phyloP scores from a whole-genome alignment of 2,113 vertebrate genomes.

The Andinoacara biseriatus region DNA sequence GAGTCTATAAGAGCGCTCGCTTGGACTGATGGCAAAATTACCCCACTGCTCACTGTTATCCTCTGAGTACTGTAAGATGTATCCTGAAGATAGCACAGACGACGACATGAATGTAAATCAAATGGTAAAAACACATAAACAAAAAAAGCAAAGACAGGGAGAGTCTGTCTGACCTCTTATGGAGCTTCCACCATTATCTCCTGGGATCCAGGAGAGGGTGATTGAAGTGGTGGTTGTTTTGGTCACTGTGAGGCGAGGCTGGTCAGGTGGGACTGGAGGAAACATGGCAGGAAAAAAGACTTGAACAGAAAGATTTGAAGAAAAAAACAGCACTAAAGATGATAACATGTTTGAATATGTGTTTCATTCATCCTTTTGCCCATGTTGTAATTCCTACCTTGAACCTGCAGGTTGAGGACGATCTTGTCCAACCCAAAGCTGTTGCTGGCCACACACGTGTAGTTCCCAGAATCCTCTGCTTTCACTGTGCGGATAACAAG shows the following conservation, averaged over 20 bases:
- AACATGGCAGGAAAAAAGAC: conserved; percentile 2
- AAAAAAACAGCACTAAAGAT: background rate
- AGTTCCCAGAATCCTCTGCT: conserved; percentile 97
- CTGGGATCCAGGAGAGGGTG: conserved; percentile 97
- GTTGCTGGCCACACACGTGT: conserved; percentile 95
- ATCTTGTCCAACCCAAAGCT: conserved; percentile 97
- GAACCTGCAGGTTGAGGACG: conserved; percentile 94
- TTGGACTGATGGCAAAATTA: conserved; percentile 95
- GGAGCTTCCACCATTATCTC: conserved; percentile 97
- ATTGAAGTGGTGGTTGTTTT: conserved; percentile 99
- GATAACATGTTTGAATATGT: background rate
- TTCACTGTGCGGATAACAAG: conserved; percentile 96
- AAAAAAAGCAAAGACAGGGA: background rate
- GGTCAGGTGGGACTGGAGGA: conserved; percentile 92
- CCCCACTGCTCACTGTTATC: conserved; percentile 99
- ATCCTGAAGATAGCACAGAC: conserved; percentile 78
- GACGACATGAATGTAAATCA: background rate
- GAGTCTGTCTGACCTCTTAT: conserved; percentile 88
- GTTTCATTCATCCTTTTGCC: background rate
- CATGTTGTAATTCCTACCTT: conserved; percentile 84
- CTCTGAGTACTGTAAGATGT: conserved; percentile 97
- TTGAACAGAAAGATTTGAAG: background rate
- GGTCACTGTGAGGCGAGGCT: conserved; percentile 96
- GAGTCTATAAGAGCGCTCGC: conserved; percentile 92
- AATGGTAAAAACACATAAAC: background rate